phyloP scores from a whole-genome alignment of 2,888 invertebrate genomes.

The Eudasyphora cyanicolor region DNA sequence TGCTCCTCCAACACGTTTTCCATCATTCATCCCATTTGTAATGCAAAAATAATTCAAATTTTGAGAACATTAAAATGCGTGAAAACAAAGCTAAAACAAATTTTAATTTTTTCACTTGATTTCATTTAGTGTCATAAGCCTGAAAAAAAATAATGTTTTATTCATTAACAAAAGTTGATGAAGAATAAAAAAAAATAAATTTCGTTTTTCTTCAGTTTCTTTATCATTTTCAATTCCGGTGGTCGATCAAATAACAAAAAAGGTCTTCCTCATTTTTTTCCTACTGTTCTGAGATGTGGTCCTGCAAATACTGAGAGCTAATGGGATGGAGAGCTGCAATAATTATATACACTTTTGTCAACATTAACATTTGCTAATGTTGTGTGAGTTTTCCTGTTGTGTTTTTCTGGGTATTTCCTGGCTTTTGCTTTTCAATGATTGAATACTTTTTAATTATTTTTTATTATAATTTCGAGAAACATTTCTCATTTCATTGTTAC shows the following conservation, averaged over 20 bases:
- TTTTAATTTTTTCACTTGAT: slow-evolving; percentile 57
- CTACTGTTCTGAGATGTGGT: background rate
- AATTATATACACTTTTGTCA: slow-evolving; percentile 47
- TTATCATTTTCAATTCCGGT: slow-evolving; percentile 48
- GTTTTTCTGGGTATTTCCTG: background rate
- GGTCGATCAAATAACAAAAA: background rate
- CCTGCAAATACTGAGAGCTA: background rate
- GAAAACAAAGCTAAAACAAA: slow-evolving; percentile 5
- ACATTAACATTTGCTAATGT: slow-evolving; percentile 57
- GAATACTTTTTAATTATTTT: slow-evolving; percentile 69
- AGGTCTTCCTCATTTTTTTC: background rate
- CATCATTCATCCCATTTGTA: too few species aligned
- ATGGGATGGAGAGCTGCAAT: slow-evolving; percentile 25
- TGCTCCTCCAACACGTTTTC: too few species aligned
- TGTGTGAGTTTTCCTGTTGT: slow-evolving; percentile 59
- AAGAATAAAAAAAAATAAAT: background rate
- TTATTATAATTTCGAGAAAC: slow-evolving; percentile 41
- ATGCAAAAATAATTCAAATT: background rate
- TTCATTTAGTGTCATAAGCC: slow-evolving; percentile 32
- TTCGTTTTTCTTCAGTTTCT: slow-evolving; percentile 26
- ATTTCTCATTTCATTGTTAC: slow-evolving; percentile 26
- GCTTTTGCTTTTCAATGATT: slow-evolving; percentile 52
- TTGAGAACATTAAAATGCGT: background rate
- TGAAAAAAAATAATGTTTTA: slow-evolving; percentile 40
- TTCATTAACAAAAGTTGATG: slow-evolving; percentile 42